Evolutionary conservation across 2,797 vertebrate species (phyloP).

Genomic region (Antennarius maculatus): DNA sequence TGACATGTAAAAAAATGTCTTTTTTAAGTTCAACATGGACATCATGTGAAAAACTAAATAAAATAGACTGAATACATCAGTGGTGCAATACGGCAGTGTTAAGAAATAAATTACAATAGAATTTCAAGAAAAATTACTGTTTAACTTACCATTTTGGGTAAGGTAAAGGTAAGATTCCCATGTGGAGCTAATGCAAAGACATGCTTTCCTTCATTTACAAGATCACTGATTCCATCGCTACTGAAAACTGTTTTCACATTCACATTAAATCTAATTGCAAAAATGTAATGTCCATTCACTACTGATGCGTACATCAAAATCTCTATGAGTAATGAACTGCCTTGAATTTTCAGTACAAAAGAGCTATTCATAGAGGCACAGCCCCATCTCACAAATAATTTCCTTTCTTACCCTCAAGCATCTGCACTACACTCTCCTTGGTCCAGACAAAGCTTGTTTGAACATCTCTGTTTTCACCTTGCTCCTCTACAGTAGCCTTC

Average conservation of each 20-base stretch:
- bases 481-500: slow-evolving; percentile 73
- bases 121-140: slow-evolving; percentile 57
- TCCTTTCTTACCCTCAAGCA: slow-evolving; percentile 75
- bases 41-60: slow-evolving; percentile 27
- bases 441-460: slow-evolving; percentile 69
- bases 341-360: slow-evolving; percentile 74
- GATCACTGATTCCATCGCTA: slow-evolving; percentile 71
- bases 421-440: slow-evolving; percentile 68
- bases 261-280: slow-evolving; percentile 71
- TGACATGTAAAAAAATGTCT: slow-evolving; percentile 20
- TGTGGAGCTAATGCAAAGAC: slow-evolving; percentile 68
- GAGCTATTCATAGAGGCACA: slow-evolving; percentile 69
- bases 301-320: slow-evolving; percentile 68
- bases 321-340: slow-evolving; percentile 68
- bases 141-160: slow-evolving; percentile 61
- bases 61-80: slow-evolving; percentile 30
- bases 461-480: slow-evolving; percentile 63
- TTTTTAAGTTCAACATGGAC: slow-evolving; percentile 26
- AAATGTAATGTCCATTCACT: slow-evolving; percentile 64
- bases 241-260: slow-evolving; percentile 74
- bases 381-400: slow-evolving; percentile 69
- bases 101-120: slow-evolving; percentile 51
- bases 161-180: slow-evolving; percentile 61
- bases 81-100: slow-evolving; percentile 49
- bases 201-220: slow-evolving; percentile 78